Evolutionary conservation across 2,113 vertebrate species (phyloP).

Genomic region (Megaleporinus macrocephalus): DNA sequence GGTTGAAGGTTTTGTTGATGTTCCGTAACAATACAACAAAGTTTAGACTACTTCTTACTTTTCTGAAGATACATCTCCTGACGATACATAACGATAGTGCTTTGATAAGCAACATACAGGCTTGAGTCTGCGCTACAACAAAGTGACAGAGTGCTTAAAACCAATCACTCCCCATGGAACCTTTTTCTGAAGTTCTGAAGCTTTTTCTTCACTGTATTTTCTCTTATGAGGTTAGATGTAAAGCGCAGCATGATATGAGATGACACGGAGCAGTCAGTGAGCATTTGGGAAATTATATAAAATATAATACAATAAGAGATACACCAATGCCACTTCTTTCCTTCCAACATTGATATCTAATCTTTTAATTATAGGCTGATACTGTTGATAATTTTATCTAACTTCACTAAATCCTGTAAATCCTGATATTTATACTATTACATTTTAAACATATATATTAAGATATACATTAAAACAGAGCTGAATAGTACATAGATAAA

Average conservation of each 20-base stretch:
- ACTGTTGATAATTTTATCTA: no score
- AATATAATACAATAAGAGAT: not conserved
- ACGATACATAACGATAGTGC: not conserved
- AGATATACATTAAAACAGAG: no score
- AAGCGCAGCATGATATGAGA: not conserved
- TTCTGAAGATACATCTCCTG: not conserved
- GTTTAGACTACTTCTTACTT: not conserved
- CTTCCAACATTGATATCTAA: no score
- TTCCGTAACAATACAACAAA: no score
- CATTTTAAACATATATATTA: no score
- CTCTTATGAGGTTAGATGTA: not conserved
- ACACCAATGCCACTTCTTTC: no score
- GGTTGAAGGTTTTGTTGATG: no score
- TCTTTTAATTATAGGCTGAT: no score
- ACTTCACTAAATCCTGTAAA: no score
- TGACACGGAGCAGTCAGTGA: not conserved
- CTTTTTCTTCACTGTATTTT: slow-evolving; percentile 16
- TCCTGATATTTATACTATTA: no score
- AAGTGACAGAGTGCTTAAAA: slow-evolving; percentile 21
- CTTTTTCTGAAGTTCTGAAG: slow-evolving; percentile 48
- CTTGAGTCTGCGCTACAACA: slow-evolving; percentile 22
- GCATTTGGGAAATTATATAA: slow-evolving; percentile 28
- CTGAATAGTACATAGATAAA: no score
- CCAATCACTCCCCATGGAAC: slow-evolving; percentile 23
- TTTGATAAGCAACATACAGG: not conserved